Evolutionary conservation across 1,140 invertebrate genomes (phyloP).

Genomic region (Melanaphis sacchari): DNA sequence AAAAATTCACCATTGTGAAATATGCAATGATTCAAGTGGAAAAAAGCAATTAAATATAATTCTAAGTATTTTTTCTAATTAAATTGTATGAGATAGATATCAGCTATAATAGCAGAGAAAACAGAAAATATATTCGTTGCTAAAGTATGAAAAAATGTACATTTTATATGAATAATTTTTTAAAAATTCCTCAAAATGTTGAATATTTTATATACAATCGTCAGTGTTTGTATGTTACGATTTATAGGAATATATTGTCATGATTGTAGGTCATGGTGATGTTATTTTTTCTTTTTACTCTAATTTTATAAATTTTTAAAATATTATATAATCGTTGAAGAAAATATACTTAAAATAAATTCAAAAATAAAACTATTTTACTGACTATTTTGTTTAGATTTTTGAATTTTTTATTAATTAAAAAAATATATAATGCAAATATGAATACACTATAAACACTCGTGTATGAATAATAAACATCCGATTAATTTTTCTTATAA

Average conservation of each 20-base stretch:
- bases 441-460: neutral
- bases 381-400: neutral
- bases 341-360: neutral
- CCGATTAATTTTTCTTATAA: neutral
- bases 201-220: neutral
- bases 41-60: neutral
- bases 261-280: too few species aligned
- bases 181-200: neutral
- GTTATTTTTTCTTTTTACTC: neutral
- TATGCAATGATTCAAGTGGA: neutral
- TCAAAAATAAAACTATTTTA: neutral
- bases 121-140: neutral
- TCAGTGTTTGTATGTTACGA: neutral
- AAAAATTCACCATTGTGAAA: neutral
- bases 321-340: neutral
- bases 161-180: neutral
- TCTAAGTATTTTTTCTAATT: neutral
- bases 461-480: neutral
- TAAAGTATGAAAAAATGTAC: neutral
- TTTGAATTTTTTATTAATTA: neutral
- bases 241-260: too few species aligned
- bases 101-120: neutral
- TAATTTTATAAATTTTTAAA: neutral
- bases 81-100: neutral
- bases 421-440: neutral